Conservation (phyloP, 2,888 invertebrate species). For the Argyra leucocephala region DNA sequence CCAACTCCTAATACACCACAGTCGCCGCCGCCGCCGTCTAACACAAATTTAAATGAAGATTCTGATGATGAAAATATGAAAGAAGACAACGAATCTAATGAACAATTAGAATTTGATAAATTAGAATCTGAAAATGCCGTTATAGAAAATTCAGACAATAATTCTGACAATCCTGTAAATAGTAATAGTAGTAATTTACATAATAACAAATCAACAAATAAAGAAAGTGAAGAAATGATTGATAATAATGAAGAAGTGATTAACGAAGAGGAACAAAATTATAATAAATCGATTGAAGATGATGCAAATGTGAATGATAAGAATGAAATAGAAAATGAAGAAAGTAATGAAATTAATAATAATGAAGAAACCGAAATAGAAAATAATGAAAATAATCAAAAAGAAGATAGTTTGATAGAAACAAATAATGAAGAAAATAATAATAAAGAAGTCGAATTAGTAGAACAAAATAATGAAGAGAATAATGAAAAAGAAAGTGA, state of each 20-base stretch:
- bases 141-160: conserved; percentile 18
- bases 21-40: too few relatives aligned
- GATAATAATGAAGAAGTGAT: conserved; percentile 22
- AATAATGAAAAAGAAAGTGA: conserved; percentile 18
- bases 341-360: conserved; percentile 24
- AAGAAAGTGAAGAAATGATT: conserved; percentile 21
- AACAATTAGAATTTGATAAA: conserved; percentile 13
- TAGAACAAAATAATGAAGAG: conserved; percentile 19
- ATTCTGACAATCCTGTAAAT: conserved; percentile 9
- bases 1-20: too few relatives aligned
- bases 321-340: conserved; percentile 18
- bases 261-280: conserved; percentile 24
- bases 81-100: too few relatives aligned
- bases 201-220: conserved; percentile 17
- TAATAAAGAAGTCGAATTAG: conserved; percentile 24
- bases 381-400: too few relatives aligned
- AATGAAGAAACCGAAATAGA: conserved; percentile 22
- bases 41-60: conserved; percentile 14
- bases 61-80: conserved; percentile 13
- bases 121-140: conserved; percentile 20
- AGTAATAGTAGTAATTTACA: conserved; percentile 19
- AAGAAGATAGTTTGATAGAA: too few relatives aligned
- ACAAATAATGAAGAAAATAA: not conserved
- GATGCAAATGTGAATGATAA: conserved; percentile 12
- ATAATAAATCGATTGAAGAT: conserved; percentile 23